Base-by-base conservation (phyloP, 2,888 invertebrate species). In the Cataglyphis rosenhaueri region DNA sequence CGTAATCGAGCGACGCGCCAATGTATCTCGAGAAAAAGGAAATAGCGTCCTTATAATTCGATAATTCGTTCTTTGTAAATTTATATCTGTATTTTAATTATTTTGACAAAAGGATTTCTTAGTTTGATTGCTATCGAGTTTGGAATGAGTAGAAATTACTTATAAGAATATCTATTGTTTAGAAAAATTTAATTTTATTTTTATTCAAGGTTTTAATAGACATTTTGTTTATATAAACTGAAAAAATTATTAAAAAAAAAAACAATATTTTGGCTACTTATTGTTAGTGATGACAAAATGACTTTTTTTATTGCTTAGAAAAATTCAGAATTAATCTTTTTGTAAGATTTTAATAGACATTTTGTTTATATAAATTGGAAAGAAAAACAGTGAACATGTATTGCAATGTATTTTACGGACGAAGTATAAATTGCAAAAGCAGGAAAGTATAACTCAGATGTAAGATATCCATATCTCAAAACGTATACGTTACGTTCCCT, bases 1-100 rank as follows among this genome's bases (percentile, higher is more conserved):
- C 44, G 44, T 59, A 78, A 78, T 78, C 78, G 68, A 59, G 68
- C 59, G 55, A 65, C 38, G 44, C 59, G 41, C 41, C 41, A 73
- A 32, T 32, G 52, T 38, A 38, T 41, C 35, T 44, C 41, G 57
- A 35, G 35, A 59, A 44, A 6, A 48, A 25, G 21, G 25, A 21
- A 21, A 44, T 41, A 41, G 18, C 29, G 18, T 21, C 25, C 5
- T 29, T 29, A 29, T 29, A 29, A 29, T 21, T 15, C 21, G 12
- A 4, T 65, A n/a, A 41, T 29, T 15, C 5, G 10, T 12, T n/a
- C 5, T 12, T 70, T 52, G n/a, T 21, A 62, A 62, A 35, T 62
- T 15, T 32, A 9, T 10, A 2, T 18, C 9, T 5, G 29, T 12
- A 3, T 10, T 38, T 15, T 8, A 2, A n/a, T 18, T 15, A 9